phyloP scores from a whole-genome alignment of 53 echinoderm and acorn worm species.

The Astropecten irregularis region DNA sequence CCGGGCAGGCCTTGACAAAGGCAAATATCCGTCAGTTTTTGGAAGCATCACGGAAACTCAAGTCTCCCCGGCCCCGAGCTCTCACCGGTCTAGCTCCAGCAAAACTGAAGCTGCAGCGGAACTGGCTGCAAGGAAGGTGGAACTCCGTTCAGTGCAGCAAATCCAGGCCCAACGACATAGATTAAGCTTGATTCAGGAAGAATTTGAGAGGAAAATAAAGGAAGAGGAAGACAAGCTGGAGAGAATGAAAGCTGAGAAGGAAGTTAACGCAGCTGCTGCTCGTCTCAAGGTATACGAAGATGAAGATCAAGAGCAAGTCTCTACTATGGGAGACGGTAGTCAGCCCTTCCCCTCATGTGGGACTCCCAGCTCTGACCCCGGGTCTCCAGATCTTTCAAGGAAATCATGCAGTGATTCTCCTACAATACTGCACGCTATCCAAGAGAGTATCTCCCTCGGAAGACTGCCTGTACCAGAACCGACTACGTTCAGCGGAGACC shows the following conservation, averaged over 20 bases:
- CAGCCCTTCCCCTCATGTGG: too few species aligned
- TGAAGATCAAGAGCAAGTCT: background rate
- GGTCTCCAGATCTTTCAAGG: too few species aligned
- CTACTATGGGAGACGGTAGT: background rate
- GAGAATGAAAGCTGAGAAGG: conserved; percentile 16
- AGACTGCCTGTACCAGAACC: conserved; percentile 2
- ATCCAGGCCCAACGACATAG: background rate
- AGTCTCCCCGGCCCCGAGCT: background rate
- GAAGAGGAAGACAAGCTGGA: conserved; percentile 22
- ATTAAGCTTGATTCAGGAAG: background rate
- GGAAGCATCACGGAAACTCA: conserved; percentile 22
- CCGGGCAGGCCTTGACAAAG: background rate
- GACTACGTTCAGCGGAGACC: background rate
- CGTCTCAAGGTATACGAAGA: conserved; percentile 20
- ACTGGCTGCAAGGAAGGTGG: background rate
- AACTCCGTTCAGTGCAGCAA: background rate
- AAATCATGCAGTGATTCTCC: background rate
- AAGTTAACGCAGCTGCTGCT: background rate
- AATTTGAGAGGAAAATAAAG: conserved; percentile 9
- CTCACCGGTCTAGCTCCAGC: background rate
- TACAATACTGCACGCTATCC: background rate
- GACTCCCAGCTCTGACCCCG: background rate
- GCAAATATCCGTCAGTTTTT: conserved; percentile 4
- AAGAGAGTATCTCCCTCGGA: background rate
- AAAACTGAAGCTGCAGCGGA: conserved; percentile 7